phyloP scores from a whole-genome alignment of 1,140 invertebrate species.

The Melitaea cinxia region DNA sequence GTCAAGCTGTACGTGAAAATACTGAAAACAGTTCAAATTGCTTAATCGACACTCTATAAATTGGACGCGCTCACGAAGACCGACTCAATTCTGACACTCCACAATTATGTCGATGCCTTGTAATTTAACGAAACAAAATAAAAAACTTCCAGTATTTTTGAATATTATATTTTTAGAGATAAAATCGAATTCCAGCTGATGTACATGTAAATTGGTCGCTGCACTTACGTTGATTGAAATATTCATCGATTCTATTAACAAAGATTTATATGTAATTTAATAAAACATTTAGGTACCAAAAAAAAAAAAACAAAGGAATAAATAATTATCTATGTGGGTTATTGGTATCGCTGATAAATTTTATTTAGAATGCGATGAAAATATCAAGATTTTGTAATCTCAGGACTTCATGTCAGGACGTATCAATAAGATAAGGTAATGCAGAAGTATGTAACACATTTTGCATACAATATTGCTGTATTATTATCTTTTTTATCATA shows the following conservation, averaged over 20 bases:
- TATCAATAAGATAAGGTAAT: too few species aligned
- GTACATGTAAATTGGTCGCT: background rate
- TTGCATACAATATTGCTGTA: too few species aligned
- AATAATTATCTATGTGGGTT: too few species aligned
- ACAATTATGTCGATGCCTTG: slow-evolving; percentile 35
- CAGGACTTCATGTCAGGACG: too few species aligned
- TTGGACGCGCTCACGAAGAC: slow-evolving; percentile 39
- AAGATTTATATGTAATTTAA: too few species aligned
- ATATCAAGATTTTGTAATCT: too few species aligned
- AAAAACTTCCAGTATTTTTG: slow-evolving; percentile 4
- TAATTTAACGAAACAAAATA: slow-evolving; percentile 33
- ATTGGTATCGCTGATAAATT: too few species aligned
- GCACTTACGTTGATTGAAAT: background rate
- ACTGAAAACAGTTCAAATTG: slow-evolving; percentile 35
- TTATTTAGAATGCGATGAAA: too few species aligned
- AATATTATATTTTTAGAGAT: background rate
- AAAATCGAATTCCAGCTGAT: background rate
- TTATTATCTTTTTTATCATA: too few species aligned
- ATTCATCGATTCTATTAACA: background rate
- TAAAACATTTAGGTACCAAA: too few species aligned
- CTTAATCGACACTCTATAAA: slow-evolving; percentile 40
- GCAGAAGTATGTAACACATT: too few species aligned
- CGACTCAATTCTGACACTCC: slow-evolving; percentile 28
- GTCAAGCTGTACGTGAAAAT: slow-evolving; percentile 25
- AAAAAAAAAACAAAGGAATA: too few species aligned